These are phyloP conservation scores for Trematomus bernacchii DNA, from an alignment of 2,797 vertebrate species.

Conservation along the genomic window DNA sequence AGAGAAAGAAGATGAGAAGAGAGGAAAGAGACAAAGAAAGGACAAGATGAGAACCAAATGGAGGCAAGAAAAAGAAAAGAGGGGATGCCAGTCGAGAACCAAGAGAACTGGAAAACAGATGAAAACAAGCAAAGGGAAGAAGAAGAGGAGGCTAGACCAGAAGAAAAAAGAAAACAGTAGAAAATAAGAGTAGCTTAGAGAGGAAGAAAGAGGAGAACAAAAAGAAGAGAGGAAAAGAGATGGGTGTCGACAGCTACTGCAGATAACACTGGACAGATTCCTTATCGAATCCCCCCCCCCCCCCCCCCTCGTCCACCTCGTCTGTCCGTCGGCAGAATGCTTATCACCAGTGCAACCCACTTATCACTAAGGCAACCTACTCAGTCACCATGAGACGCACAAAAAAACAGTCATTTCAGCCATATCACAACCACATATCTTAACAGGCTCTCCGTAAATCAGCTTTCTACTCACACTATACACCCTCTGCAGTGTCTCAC, in stretches of 20 bases:
- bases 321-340: constrained; percentile 68
- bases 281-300: constrained; percentile 73
- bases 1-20: background rate
- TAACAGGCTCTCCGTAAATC: constrained; percentile 69
- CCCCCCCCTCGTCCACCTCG: constrained; percentile 46
- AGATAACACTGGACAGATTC: constrained; percentile 70
- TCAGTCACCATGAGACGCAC: constrained; percentile 70
- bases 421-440: constrained; percentile 73
- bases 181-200: background rate
- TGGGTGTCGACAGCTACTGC: constrained; percentile 56
- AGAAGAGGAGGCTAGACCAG: background rate
- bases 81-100: background rate
- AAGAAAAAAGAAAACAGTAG: background rate
- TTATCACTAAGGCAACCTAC: constrained; percentile 79
- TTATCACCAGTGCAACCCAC: constrained; percentile 80
- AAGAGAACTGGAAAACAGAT: background rate
- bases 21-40: background rate
- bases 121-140: background rate
- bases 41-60: no score
- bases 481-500: constrained; percentile 42
- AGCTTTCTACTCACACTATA: constrained; percentile 51
- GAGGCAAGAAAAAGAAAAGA: background rate
- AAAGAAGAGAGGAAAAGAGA: constrained; percentile 39
- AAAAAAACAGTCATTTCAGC: constrained; percentile 70
- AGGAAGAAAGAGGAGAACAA: background rate